Base-by-base conservation (phyloP, 2,888 invertebrate species). In the Hirtodrosophila confusa region DNA sequence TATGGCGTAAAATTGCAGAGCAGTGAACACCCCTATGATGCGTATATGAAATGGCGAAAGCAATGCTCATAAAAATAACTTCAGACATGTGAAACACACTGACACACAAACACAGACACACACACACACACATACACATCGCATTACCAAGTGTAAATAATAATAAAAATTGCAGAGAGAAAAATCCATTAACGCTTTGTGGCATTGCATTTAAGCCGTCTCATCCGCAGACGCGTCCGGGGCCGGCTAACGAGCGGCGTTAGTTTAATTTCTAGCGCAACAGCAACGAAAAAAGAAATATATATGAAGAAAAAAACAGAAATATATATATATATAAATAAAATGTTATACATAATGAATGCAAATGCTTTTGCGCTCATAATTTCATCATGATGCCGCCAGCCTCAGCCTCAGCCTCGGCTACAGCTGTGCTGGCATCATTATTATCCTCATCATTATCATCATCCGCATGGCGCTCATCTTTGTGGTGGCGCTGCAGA, bases 301-400 rank as follows among this genome's bases (percentile, higher is more conserved):
- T 35, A 33, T 35, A 31, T 29, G 43, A 43, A 50, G 33, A 48
- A 33, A 44, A 47, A 41, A 36, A 39, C 35, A 35, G 11, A 47
- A 23, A 35, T 31, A 31, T 27, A 27, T 27, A 27, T 27, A 6
- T 27, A 33, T 50, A 10, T 37, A 35, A 39, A 76, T 44, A 75
- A 69, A 84, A 74, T 69, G 56, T 63, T 68, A 76, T 83, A 80
- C 68, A 84, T 88, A 86, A 84, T 84, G 82, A 84, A 84, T 84
- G 84, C 87, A 88, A 84, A 84, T 88, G 87, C 85, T 86, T 84
- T 86, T 73, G 84, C 88, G 86, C 75, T 80, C 86, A 78, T 88
- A 84, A 86, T 84, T 84, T 88, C 86, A 86, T 88, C 88, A 86
- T 86, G 62, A 64, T 51, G 56, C 39, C 48, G 60, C 43, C 49